Percentiles rank a stretch among this genome's conserved stretches.
phyloP scores from a whole-genome alignment of 2,888 invertebrate genomes.

The Drosophila siamana region DNA sequence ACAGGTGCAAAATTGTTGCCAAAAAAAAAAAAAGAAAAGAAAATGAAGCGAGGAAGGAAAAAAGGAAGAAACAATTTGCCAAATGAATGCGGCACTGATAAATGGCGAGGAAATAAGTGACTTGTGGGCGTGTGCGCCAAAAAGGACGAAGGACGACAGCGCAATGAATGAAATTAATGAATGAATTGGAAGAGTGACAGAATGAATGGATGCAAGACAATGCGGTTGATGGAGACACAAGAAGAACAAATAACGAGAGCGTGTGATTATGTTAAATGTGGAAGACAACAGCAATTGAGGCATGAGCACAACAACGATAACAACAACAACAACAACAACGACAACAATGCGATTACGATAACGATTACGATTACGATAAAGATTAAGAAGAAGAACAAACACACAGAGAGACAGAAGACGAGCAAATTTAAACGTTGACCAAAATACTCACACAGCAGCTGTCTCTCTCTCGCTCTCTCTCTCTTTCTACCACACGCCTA shows the following conservation, averaged over 20 bases:
- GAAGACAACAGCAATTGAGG: constrained; percentile 2
- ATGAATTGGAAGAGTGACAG: neutral
- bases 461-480: constrained; percentile 11
- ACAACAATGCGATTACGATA: neutral
- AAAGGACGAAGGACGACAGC: constrained; percentile 2
- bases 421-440: constrained; percentile 32
- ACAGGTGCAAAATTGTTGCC: constrained; percentile 50
- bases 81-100: constrained; percentile 38
- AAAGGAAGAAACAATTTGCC: constrained; percentile 36
- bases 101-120: constrained; percentile 34
- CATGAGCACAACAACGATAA: constrained; percentile 10
- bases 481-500: constrained; percentile 9
- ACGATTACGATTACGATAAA: neutral
- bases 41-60: neutral
- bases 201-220: constrained; percentile 9
- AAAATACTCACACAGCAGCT: constrained; percentile 55
- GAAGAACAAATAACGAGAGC: constrained; percentile 12
- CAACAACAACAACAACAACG: constrained; percentile 14
- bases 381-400: constrained; percentile 26
- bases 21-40: neutral
- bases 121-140: constrained; percentile 3
- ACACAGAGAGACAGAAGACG: constrained; percentile 49
- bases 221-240: constrained; percentile 4
- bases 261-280: neutral
- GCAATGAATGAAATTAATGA: constrained; percentile 14